Conservation (phyloP, 2,888 invertebrate species). For the Lochmaea crataegi region DNA sequence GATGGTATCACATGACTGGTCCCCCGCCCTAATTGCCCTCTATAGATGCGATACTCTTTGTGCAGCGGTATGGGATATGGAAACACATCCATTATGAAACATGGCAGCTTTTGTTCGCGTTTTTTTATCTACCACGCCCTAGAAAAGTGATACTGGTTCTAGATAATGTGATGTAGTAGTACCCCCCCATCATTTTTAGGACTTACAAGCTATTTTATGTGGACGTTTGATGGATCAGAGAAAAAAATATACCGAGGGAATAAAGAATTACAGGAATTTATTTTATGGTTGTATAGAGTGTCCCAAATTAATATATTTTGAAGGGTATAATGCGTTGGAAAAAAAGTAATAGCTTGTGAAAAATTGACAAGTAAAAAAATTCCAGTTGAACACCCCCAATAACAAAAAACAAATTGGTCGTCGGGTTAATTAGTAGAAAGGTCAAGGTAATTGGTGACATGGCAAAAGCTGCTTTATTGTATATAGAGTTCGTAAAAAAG, state of each 20-base stretch:
- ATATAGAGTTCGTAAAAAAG: too few species aligned
- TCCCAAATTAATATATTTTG: too few species aligned
- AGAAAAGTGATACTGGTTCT: conserved; percentile 58
- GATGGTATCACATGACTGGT: conserved; percentile 63
- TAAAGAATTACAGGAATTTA: background rate
- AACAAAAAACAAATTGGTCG: too few species aligned
- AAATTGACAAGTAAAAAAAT: too few species aligned
- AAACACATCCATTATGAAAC: conserved; percentile 62
- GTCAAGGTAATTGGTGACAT: too few species aligned
- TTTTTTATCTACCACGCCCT: conserved; percentile 58
- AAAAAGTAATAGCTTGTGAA: too few species aligned
- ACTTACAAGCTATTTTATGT: background rate
- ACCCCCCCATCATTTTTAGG: conserved; percentile 22
- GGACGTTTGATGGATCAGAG: conserved; percentile 2
- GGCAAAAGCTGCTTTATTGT: too few species aligned
- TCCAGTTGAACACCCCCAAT: too few species aligned
- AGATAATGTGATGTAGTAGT: conserved; percentile 53
- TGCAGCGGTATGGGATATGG: conserved; percentile 59
- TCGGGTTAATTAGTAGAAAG: too few species aligned
- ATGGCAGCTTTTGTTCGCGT: conserved; percentile 62
- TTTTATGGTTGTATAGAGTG: too few species aligned
- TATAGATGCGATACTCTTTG: conserved; percentile 63
- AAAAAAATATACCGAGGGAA: background rate
- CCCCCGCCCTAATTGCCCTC: conserved; percentile 64
- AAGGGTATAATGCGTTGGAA: too few species aligned